Evolutionary conservation across 2,797 vertebrate genomes (phyloP).

Genomic region (Brachyrhaphis roseni): DNA sequence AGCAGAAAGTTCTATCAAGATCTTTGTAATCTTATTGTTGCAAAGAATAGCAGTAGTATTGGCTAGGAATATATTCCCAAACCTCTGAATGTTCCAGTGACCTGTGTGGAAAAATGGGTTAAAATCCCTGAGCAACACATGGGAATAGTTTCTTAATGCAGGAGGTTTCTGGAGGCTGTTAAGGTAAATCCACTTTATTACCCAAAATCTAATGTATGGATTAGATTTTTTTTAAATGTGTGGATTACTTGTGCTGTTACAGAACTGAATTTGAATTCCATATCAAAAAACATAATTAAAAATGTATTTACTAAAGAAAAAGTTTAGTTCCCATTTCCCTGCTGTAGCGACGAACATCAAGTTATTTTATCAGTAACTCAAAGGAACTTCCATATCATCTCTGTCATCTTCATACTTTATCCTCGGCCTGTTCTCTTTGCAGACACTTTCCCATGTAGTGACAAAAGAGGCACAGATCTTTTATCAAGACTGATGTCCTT

Average conservation of each 20-base stretch:
- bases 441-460: constrained; percentile 46
- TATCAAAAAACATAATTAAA: not conserved
- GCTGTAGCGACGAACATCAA: not conserved
- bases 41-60: not conserved
- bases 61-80: not conserved
- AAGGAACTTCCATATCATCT: not conserved
- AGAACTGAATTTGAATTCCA: not conserved
- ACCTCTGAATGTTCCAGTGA: not conserved
- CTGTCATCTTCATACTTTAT: not conserved
- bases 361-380: not conserved
- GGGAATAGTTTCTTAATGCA: not conserved
- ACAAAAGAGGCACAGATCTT: constrained; percentile 44
- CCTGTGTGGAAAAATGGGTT: not conserved
- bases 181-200: not conserved
- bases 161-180: not conserved
- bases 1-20: not conserved
- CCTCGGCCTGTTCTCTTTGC: constrained; percentile 16
- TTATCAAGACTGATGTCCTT: constrained; percentile 61
- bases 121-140: not conserved
- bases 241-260: not conserved
- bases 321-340: not conserved
- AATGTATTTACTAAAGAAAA: not conserved
- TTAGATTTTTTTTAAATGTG: not conserved
- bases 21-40: not conserved
- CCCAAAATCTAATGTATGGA: not conserved